A percentile compares a stretch with the other conserved stretches of the same genome.
Conservation (phyloP, 2,797 vertebrate genomes). For the Myotis vivesi region DNA sequence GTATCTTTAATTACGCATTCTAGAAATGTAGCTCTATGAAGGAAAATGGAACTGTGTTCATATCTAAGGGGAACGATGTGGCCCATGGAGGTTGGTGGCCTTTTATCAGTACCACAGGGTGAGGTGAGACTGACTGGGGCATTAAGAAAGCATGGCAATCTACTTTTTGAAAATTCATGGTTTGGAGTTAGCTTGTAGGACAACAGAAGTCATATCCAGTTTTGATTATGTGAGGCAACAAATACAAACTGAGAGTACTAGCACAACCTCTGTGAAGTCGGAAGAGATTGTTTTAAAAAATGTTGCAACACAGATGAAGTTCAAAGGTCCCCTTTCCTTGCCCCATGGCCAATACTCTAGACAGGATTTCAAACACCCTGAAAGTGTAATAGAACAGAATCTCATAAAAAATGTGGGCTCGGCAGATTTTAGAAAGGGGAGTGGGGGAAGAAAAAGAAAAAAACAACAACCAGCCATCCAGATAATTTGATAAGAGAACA, state of each 20-base stretch:
- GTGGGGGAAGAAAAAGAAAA: not conserved
- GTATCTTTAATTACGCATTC: slow-evolving; percentile 20
- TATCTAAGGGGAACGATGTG: not conserved
- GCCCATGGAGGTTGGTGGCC: not conserved
- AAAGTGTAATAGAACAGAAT: slow-evolving; percentile 55
- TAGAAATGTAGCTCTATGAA: not conserved
- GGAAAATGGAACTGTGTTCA: not conserved
- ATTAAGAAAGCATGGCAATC: not conserved
- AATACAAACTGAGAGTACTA: slow-evolving; percentile 23
- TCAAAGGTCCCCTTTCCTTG: slow-evolving; percentile 57
- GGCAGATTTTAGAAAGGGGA: slow-evolving; percentile 62
- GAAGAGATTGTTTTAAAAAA: slow-evolving; percentile 59
- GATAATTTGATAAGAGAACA: slow-evolving; percentile 79
- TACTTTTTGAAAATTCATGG: slow-evolving; percentile 39
- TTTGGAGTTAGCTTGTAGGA: not conserved
- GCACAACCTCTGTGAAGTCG: slow-evolving; percentile 1
- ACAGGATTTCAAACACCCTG: slow-evolving; percentile 67
- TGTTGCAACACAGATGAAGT: slow-evolving; percentile 52
- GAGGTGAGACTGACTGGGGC: not conserved
- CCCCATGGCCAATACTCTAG: slow-evolving; percentile 47
- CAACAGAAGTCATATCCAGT: slow-evolving; percentile 14
- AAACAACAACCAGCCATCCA: not conserved
- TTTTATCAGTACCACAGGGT: rapidly evolving
- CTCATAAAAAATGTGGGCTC: slow-evolving; percentile 50
- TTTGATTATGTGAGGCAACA: not conserved